Evolutionary conservation across 2,888 invertebrate genomes (phyloP).

Genomic region (Chrysomela aeneicollis): DNA sequence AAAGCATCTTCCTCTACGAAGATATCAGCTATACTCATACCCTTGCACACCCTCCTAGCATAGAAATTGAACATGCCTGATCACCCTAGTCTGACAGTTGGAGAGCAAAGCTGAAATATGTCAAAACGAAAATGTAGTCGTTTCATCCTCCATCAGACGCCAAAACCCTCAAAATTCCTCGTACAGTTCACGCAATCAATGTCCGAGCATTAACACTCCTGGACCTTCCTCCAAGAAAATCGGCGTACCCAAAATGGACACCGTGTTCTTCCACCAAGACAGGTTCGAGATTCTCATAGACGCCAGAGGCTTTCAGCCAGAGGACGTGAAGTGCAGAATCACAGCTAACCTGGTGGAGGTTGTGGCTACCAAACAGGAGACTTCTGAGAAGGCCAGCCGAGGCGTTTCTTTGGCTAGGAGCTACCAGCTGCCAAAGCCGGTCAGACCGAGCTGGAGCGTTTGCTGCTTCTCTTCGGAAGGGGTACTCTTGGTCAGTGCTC

Average conservation of each 20-base stretch:
- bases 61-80: no score
- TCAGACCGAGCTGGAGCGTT: slow-evolving; percentile 43
- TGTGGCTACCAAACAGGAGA: slow-evolving; percentile 30
- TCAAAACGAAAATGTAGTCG: not conserved
- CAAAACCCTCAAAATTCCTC: slow-evolving; percentile 30
- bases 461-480: slow-evolving; percentile 48
- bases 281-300: slow-evolving; percentile 44
- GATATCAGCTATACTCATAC: no score
- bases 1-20: no score
- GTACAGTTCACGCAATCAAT: slow-evolving; percentile 28
- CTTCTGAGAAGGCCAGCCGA: slow-evolving; percentile 16
- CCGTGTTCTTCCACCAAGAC: slow-evolving; percentile 36
- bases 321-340: slow-evolving; percentile 47
- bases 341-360: slow-evolving; percentile 43
- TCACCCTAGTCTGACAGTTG: not conserved
- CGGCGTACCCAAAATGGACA: slow-evolving; percentile 33
- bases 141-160: slow-evolving; percentile 7
- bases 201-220: slow-evolving; percentile 23
- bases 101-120: not conserved
- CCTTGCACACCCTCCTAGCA: no score
- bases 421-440: slow-evolving; percentile 45
- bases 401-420: slow-evolving; percentile 43
- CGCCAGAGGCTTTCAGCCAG: slow-evolving; percentile 46
- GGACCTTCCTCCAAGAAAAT: no score
- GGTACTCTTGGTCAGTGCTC: slow-evolving; percentile 47